A percentile compares a stretch with the other conserved stretches of the same genome.
Evolutionary conservation across 2,888 invertebrate genomes (phyloP).

Genomic region (Epistrophe grossulariae): DNA sequence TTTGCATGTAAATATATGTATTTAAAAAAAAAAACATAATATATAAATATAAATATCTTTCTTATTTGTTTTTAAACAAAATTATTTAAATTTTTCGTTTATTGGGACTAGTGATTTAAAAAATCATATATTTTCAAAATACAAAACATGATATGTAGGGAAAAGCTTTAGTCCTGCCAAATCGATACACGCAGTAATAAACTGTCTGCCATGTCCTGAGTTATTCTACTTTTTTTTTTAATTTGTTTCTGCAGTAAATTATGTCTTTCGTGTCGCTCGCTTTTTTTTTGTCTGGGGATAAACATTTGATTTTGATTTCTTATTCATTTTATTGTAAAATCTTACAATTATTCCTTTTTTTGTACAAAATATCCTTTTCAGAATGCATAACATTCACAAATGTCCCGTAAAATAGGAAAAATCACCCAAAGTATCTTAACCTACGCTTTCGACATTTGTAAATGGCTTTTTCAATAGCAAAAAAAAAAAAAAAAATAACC

Average conservation of each 20-base stretch:
- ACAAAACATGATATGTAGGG: conserved; percentile 36
- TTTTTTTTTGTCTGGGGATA: conserved; percentile 50
- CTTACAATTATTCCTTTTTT: conserved; percentile 61
- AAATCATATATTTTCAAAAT: conserved; percentile 56
- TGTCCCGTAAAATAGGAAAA: conserved; percentile 67
- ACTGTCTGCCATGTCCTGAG: conserved; percentile 56
- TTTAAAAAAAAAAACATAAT: conserved; percentile 63
- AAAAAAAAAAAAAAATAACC: conserved; percentile 8
- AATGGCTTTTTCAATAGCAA: conserved; percentile 56
- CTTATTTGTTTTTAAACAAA: conserved; percentile 51
- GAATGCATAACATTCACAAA: conserved; percentile 75
- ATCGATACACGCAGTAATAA: conserved; percentile 41
- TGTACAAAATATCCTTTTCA: conserved; percentile 73
- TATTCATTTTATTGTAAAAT: conserved; percentile 29
- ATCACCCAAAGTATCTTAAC: conserved; percentile 70
- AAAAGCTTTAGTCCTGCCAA: conserved; percentile 74
- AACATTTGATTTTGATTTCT: conserved; percentile 11
- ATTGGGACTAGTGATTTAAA: conserved; percentile 67
- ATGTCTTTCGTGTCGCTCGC: conserved; percentile 52
- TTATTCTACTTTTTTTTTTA: conserved; percentile 10
- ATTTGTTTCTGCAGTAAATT: conserved; percentile 43
- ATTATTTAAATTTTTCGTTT: conserved; percentile 53
- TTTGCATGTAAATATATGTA: conserved; percentile 76
- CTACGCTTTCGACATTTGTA: conserved; percentile 46
- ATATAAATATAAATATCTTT: conserved; percentile 71